Evolutionary conservation across 2,888 invertebrate genomes (phyloP), one percentile per base, ranked within the genome.

Genomic region (Drosophila putrida): DNA sequence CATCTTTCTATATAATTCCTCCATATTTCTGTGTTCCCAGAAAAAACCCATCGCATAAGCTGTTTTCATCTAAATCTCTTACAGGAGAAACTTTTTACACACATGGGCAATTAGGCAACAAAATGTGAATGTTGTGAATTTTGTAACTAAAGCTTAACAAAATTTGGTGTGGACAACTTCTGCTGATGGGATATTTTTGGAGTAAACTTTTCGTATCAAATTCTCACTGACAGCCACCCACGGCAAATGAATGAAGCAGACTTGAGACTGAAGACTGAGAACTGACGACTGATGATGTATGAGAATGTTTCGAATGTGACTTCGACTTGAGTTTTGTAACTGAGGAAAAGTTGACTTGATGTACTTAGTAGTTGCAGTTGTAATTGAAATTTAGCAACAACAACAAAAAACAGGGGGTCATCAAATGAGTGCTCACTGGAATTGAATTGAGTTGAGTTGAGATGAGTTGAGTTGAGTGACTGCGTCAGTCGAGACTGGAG

Each of bases 361-460:
- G 83, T 86, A 86, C 75, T 83, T 87, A 80, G 79, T 73, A 86
- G 78, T 74, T 83, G 71, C 73, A 80, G 71, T 70, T 82, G 85
- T 84, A 85, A 86, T 89, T 86, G 89, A 84, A 86, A 89, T 84
- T 84, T 82, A 82, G 80, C 89, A 81, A 75, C 86, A 76, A 74
- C 4, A 28, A 28, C 28, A 28, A 28, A 31, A 31, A 86, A 72
- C 68, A 59, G 38, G 35, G 36, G 41, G 28, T 5, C 28, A 9
- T 58, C 50, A 68, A 62, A 43, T 50, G 31, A 47, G 28, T 44
- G 50, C 60, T 38, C 31, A 55, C 31, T 64, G 55, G 13, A 75
- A 75, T 75, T 76, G 77, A 71, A 60, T 71, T 61, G 25, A 61
- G 8, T 31, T 31, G 31, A 31, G 38, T 62, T 55, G 60, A 83